Percentiles rank a stretch among this genome's conserved stretches.
These are phyloP conservation scores for Drosophila cyrtoloma DNA, from an alignment of 2,888 invertebrate species.

Conservation along the genomic window DNA sequence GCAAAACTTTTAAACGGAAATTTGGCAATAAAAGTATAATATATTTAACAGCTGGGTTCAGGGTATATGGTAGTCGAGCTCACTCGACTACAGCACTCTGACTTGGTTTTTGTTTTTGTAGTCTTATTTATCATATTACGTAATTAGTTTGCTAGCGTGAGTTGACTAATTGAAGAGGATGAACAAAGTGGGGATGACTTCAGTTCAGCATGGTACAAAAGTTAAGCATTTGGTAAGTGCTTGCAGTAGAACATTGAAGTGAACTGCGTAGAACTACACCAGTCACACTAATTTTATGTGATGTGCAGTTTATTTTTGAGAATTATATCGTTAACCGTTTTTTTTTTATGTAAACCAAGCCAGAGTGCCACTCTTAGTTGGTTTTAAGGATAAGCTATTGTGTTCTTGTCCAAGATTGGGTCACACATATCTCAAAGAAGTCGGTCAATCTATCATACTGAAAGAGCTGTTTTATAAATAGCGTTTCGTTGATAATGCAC, in stretches of 20 bases:
- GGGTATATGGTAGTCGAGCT: background rate
- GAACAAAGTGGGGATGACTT: background rate
- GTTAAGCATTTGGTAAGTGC: background rate
- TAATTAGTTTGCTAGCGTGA: slow-evolving; percentile 49
- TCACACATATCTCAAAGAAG: background rate
- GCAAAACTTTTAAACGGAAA: background rate
- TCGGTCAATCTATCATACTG: background rate
- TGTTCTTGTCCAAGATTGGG: background rate
- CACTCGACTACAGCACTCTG: background rate
- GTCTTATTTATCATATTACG: slow-evolving; percentile 47
- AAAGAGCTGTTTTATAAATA: background rate
- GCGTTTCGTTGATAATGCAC: background rate
- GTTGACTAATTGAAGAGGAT: slow-evolving; percentile 51
- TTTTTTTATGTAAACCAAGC: background rate
- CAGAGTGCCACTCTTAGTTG: background rate
- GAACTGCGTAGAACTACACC: too few species aligned
- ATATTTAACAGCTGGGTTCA: background rate
- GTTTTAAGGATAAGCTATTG: background rate
- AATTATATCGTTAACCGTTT: background rate
- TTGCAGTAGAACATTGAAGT: background rate
- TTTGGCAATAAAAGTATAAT: background rate
- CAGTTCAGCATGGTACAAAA: background rate
- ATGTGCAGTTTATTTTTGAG: background rate
- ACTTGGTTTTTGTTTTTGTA: slow-evolving; percentile 5
- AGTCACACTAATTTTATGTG: background rate